phyloP scores from a whole-genome alignment of 1,140 invertebrate species.

The Caenorhabditis tropicalis region DNA sequence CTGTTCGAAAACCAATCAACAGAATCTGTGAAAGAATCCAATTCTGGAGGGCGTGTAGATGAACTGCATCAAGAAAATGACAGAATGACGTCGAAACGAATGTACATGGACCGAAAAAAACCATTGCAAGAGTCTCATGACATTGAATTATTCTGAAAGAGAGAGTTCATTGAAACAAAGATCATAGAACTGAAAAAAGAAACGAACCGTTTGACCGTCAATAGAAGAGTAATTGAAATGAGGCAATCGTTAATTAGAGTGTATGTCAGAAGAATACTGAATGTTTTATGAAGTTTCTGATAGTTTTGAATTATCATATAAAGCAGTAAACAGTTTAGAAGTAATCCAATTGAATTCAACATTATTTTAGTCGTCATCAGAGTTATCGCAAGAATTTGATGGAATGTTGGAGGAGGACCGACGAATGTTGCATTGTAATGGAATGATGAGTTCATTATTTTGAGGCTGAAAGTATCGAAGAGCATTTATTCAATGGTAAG shows the following conservation, averaged over 20 bases:
- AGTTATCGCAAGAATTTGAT: not conserved
- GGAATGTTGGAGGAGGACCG: not conserved
- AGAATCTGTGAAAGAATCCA: constrained; percentile 26
- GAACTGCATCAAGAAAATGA: not conserved
- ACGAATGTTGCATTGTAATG: constrained; percentile 8
- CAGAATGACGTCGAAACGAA: not conserved
- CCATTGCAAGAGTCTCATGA: constrained; percentile 27
- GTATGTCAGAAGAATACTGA: not conserved
- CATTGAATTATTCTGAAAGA: constrained; percentile 33
- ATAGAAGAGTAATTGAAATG: constrained; percentile 9
- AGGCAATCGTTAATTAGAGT: constrained; percentile 24
- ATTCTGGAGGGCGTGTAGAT: constrained; percentile 3
- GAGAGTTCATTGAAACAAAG: not conserved
- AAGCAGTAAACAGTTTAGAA: not conserved
- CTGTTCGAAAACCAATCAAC: constrained; percentile 7
- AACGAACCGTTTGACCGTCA: constrained; percentile 12
- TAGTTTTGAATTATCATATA: not conserved
- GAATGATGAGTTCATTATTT: constrained; percentile 14
- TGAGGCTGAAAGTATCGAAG: no score
- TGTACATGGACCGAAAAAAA: constrained; percentile 16
- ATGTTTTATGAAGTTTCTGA: constrained; percentile 15
- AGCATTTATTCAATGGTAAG: no score
- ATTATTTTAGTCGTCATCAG: constrained; percentile 26
- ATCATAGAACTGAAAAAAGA: not conserved
- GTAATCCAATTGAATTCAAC: not conserved